Conservation (phyloP, 2,113 vertebrate species). For the Gnathonemus longibarbis region DNA sequence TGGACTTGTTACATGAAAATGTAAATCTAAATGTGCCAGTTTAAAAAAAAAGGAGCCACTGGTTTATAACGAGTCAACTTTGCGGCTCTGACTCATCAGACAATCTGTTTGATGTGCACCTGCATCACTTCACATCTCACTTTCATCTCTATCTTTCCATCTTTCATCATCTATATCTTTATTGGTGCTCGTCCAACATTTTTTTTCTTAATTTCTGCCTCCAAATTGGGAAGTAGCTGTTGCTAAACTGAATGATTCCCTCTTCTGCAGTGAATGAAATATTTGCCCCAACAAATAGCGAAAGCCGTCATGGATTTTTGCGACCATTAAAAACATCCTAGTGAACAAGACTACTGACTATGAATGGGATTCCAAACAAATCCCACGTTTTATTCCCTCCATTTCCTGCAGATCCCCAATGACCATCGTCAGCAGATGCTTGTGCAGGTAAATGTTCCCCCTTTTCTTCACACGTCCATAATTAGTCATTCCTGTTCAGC, state of each 20-base stretch:
- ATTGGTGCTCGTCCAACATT: not conserved
- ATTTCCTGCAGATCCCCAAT: not conserved
- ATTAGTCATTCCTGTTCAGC: not conserved
- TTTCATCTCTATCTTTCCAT: slow-evolving; percentile 14
- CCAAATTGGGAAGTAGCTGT: not conserved
- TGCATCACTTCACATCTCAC: not conserved
- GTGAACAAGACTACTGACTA: not conserved
- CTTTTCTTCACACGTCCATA: not conserved
- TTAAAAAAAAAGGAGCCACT: not conserved
- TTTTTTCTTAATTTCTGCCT: not conserved
- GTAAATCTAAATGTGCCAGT: not conserved
- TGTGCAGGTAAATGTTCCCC: not conserved
- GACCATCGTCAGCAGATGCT: not conserved
- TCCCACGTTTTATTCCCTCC: not conserved
- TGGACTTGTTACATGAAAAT: not conserved
- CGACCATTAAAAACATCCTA: not conserved
- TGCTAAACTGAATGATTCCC: not conserved
- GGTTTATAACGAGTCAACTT: not conserved
- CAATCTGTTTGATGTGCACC: slow-evolving; percentile 15
- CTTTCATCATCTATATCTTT: not conserved
- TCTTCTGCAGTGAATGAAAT: not conserved
- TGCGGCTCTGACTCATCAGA: not conserved
- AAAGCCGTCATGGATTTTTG: not conserved
- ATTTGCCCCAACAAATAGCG: not conserved
- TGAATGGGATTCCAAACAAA: not conserved